phyloP scores from a whole-genome alignment of 2,888 invertebrate species.

The Zootermopsis nevadensis region DNA sequence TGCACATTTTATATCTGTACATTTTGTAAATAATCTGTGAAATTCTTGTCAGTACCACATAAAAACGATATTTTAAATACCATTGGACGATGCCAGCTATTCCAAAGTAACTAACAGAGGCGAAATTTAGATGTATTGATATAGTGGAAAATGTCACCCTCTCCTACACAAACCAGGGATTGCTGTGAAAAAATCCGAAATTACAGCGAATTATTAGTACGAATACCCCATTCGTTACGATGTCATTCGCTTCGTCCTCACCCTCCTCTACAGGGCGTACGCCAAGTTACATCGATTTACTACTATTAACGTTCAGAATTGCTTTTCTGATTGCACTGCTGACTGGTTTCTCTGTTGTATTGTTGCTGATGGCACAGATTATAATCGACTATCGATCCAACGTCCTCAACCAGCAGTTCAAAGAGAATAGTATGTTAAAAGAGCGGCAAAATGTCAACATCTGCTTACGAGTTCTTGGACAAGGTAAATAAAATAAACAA shows the following conservation, averaged over 20 bases:
- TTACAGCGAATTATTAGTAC: constrained; percentile 25
- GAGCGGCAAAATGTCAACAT: no score
- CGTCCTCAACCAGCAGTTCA: no score
- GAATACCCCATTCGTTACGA: constrained; percentile 16
- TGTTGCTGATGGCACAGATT: constrained; percentile 7
- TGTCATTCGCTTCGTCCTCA: not conserved
- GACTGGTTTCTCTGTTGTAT: not conserved
- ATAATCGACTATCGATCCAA: constrained; percentile 32
- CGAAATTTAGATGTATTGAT: no score
- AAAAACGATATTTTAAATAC: no score
- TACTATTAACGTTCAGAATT: constrained; percentile 25
- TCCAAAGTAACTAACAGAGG: no score
- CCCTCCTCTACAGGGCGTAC: not conserved
- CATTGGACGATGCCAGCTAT: no score
- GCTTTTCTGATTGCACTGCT: constrained; percentile 36
- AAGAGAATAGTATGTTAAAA: not conserved
- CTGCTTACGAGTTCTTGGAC: no score
- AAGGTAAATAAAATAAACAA: no score
- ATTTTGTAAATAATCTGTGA: no score
- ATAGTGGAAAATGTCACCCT: not conserved
- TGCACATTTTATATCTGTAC: no score
- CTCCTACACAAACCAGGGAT: constrained; percentile 5
- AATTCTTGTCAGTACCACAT: no score
- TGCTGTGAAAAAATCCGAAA: constrained; percentile 4
- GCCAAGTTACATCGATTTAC: constrained; percentile 19